Evolutionary conservation across 2,797 vertebrate species (phyloP).

Genomic region (Margarornis squamiger): DNA sequence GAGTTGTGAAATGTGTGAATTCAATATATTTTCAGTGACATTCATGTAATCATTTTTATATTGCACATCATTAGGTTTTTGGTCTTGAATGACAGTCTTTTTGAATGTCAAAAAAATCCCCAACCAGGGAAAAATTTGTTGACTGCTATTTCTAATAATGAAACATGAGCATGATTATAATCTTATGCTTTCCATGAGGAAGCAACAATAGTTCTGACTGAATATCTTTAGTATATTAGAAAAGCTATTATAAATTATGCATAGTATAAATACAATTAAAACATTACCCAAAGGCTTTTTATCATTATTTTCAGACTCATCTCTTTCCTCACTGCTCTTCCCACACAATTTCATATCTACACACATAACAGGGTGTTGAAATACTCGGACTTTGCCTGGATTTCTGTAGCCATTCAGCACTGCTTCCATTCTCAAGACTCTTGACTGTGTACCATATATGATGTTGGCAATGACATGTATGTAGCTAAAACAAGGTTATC

Average conservation of each 20-base stretch:
- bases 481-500: neutral
- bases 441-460: too few species aligned
- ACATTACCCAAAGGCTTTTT: neutral
- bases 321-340: neutral
- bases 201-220: neutral
- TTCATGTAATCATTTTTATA: neutral
- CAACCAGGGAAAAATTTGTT: neutral
- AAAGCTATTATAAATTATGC: slow-evolving; percentile 29
- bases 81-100: neutral
- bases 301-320: neutral
- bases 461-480: neutral
- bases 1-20: neutral
- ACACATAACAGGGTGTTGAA: neutral
- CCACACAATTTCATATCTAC: neutral
- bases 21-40: neutral
- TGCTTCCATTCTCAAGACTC: neutral
- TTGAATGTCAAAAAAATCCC: neutral
- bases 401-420: neutral
- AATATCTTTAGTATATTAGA: neutral
- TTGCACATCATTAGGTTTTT: neutral
- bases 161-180: neutral
- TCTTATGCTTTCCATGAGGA: neutral
- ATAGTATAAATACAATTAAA: slow-evolving; percentile 38
- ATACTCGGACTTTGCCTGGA: neutral
- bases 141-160: neutral